Evolutionary conservation across 1,140 invertebrate genomes (phyloP).

Genomic region (Copidosoma floridanum): DNA sequence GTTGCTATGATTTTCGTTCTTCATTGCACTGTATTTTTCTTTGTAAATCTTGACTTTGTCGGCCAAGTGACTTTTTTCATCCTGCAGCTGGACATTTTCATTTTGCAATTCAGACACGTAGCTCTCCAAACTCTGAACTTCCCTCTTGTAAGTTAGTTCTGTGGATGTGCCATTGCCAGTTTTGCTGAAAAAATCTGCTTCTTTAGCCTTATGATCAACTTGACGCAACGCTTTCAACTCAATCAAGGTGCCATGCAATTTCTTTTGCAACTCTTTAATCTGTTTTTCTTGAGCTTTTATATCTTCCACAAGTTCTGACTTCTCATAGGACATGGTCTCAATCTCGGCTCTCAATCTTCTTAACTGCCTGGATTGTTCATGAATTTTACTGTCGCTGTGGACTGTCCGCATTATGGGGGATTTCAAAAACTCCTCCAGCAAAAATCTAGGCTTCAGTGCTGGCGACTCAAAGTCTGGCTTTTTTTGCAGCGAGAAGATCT

Average conservation of each 20-base stretch:
- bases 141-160: slow-evolving; percentile 40
- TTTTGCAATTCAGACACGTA: slow-evolving; percentile 36
- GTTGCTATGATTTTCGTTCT: slow-evolving; percentile 37
- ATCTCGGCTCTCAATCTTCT: slow-evolving; percentile 40
- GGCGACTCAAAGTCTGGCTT: slow-evolving; percentile 25
- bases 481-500: slow-evolving; percentile 32
- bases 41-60: slow-evolving; percentile 33
- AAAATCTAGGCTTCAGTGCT: slow-evolving; percentile 20
- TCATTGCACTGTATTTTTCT: slow-evolving; percentile 29
- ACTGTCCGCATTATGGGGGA: slow-evolving; percentile 44
- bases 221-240: slow-evolving; percentile 40
- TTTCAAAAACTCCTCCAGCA: slow-evolving; percentile 45
- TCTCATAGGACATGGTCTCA: slow-evolving; percentile 47
- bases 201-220: slow-evolving; percentile 22
- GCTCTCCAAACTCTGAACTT: slow-evolving; percentile 41
- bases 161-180: slow-evolving; percentile 29
- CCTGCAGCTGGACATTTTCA: slow-evolving; percentile 38
- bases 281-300: slow-evolving; percentile 41
- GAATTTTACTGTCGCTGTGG: slow-evolving; percentile 41
- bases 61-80: slow-evolving; percentile 38
- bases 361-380: slow-evolving; percentile 42
- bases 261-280: slow-evolving; percentile 41
- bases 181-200: slow-evolving; percentile 36
- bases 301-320: slow-evolving; percentile 48
- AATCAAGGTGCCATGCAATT: slow-evolving; percentile 34